These are phyloP conservation scores for Cercopithecus mona DNA, from an alignment of 2,113 vertebrate genomes.

Conservation along the genomic window DNA sequence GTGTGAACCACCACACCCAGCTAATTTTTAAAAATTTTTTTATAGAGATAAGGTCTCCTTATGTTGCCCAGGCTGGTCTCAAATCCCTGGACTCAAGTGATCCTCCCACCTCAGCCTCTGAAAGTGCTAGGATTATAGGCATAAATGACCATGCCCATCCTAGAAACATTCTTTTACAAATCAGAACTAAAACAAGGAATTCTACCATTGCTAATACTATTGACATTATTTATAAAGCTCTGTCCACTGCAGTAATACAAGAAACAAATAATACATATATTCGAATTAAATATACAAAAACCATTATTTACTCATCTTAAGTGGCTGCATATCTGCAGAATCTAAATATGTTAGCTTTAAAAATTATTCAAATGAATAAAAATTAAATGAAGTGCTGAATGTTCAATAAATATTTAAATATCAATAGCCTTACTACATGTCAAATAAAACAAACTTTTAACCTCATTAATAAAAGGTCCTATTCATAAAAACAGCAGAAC, in stretches of 20 bases:
- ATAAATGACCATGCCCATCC: no score
- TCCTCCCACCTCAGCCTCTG: no score
- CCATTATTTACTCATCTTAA: background rate
- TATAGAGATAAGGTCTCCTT: no score
- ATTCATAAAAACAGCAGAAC: slow-evolving; percentile 32
- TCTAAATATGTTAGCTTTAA: slow-evolving; percentile 4
- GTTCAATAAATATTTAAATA: background rate
- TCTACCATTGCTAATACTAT: background rate
- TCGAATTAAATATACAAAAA: background rate
- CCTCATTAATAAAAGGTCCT: background rate
- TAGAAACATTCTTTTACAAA: slow-evolving; percentile 1
- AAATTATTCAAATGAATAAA: slow-evolving; percentile 20
- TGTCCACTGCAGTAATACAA: background rate
- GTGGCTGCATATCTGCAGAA: background rate
- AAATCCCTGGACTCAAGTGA: no score
- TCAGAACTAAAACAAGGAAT: background rate
- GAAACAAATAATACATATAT: background rate
- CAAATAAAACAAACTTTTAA: background rate
- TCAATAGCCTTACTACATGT: background rate
- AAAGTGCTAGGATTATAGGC: no score
- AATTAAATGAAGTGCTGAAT: background rate
- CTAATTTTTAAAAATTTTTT: no score
- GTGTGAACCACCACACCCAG: no score
- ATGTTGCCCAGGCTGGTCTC: no score
- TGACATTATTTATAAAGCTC: background rate